Conservation (phyloP, 1,140 invertebrate genomes). For the Neotoxoptera formosana region DNA sequence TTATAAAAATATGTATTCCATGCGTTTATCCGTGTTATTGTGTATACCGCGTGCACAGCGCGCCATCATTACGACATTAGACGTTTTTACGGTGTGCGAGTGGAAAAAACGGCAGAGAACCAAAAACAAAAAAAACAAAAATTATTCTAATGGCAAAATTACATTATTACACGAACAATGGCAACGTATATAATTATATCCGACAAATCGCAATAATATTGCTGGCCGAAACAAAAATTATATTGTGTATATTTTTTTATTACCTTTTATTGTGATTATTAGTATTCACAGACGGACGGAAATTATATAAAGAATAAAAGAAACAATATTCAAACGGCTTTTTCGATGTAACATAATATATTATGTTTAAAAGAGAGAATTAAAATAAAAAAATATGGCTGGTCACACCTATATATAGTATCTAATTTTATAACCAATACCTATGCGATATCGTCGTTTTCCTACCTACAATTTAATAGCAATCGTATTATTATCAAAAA, state of each 20-base stretch:
- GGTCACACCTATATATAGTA: background rate
- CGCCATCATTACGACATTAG: conserved; percentile 7
- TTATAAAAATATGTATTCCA: conserved; percentile 14
- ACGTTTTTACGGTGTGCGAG: background rate
- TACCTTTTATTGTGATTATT: conserved; percentile 12
- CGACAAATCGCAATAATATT: background rate
- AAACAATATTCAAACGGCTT: background rate
- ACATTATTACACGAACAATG: conserved; percentile 13
- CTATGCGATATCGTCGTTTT: background rate
- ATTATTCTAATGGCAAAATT: conserved; percentile 1
- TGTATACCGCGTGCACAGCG: background rate
- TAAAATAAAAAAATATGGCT: background rate
- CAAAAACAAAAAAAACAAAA: background rate
- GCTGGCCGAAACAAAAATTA: background rate
- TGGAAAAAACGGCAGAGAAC: background rate
- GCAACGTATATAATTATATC: conserved; percentile 1
- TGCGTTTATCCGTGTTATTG: background rate
- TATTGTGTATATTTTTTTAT: background rate
- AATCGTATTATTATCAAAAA: background rate
- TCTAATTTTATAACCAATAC: background rate
- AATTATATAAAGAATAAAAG: background rate
- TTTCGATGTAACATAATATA: background rate
- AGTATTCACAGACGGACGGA: background rate
- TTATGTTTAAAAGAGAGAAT: background rate
- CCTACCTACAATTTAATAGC: background rate